Evolutionary conservation across 1,140 invertebrate genomes (phyloP).

Genomic region (Caenorhabditis latens): DNA sequence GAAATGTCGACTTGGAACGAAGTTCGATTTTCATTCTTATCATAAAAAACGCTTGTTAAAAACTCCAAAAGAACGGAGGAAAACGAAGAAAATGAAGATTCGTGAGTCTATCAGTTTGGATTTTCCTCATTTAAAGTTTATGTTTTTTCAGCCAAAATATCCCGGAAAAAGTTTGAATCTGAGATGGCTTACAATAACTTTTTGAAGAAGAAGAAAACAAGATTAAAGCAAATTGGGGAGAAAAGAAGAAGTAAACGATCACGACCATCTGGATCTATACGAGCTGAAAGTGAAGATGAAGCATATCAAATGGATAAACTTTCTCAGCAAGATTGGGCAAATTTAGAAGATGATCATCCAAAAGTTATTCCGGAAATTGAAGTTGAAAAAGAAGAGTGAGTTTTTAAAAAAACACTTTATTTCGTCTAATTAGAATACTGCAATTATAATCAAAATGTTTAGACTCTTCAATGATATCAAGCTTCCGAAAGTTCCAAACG

Average conservation of each 20-base stretch:
- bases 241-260: background rate
- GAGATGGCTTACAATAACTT: no score
- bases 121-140: no score
- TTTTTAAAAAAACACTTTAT: background rate
- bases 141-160: no score
- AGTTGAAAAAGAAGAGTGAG: conserved; percentile 14
- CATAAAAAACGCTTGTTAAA: background rate
- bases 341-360: background rate
- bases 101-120: background rate
- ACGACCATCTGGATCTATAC: background rate
- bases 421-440: no score
- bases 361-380: background rate
- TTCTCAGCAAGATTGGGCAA: conserved; percentile 10
- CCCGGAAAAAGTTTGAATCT: no score
- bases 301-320: background rate
- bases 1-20: background rate
- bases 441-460: background rate
- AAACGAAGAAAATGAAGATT: background rate
- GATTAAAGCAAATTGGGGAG: no score
- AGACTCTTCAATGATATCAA: background rate
- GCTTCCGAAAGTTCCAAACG: background rate
- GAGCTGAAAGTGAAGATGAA: conserved; percentile 18
- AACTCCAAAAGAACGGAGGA: background rate
- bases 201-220: no score
- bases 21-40: conserved; percentile 21